Base-by-base conservation (phyloP, 2,797 vertebrate species). In the Gobio occitaniae region DNA sequence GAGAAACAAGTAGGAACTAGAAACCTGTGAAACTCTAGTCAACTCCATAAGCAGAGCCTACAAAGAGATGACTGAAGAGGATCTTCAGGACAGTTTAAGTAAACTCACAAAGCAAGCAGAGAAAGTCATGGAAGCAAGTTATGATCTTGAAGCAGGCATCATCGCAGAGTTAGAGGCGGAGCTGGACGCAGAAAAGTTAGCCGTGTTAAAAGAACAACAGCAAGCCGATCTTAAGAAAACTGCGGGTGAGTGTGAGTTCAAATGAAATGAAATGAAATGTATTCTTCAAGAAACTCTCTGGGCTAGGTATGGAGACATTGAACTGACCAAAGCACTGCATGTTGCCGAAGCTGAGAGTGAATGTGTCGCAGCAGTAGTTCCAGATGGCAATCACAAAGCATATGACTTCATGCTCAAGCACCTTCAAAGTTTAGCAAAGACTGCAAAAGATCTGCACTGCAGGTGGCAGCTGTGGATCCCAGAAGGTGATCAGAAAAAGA, bases 401-500 rank as follows among this genome's bases (percentile, higher is more conserved):
- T 86, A 86, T 36, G 71, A 89, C 38, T 83, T 80, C 61, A 85
- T 86, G 79, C 82, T 88, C 38, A 74, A 15, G 44, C 83, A 89
- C 16, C 25, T 85, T n/a, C 59, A 72, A 32, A 71, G 11, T 41
- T 17, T 86, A 10, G n/a, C 65, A 70, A 36, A 72, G 52, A 86
- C 47, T 3, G 65, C 76, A 52, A 87, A 84, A 50, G 65, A 89
- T 3, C 54, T 71, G n/a, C n/a, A 84, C 16, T 32, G 70, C 15
- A 6, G 21, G 29, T 84, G 84, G 81, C 81, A 80, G 11, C 6
- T 6, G 16, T 87, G 88, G 76, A 13, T 84, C 3, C 84, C 84
- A 16, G 2, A 19, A 74, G 56, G 13, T 4, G 29, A 56, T 8
- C 54, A 82, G 47, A 19, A 13, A 15, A 38, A 48, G 0, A 36